Evolutionary conservation across 2,888 invertebrate genomes (phyloP), one percentile per base, ranked within the genome.

Genomic region (Branchellion lobata): DNA sequence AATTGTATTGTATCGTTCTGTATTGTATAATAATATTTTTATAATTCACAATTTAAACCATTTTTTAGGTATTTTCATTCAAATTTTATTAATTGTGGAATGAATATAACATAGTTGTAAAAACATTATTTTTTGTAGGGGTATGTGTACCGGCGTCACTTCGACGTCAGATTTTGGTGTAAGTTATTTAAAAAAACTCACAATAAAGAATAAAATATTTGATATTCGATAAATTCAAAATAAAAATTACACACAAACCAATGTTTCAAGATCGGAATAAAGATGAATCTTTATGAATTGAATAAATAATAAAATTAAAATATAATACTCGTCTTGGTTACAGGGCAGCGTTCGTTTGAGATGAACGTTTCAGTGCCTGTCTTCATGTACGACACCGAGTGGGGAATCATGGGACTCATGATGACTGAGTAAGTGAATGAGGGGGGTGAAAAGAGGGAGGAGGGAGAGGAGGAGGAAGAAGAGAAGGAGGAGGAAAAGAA

Each of bases 291-390:
- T 47, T 18, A 47, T 14, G 47, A n/a, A n/a, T n/a, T 8, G 11
- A 47, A 47, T 47, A 18, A 47, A 47, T 47, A 47, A 47, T 14
- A 47, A 47, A 47, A 47, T 8, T 47, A 8, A 47, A 47, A 47
- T 14, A 18, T 47, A 47, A 47, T 14, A 47, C 8, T 47, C n/a
- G 31, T 8, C 33, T 8, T 34, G 36, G 3, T 8, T 84, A 69
- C 83, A 88, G 88, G 96, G 88, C 95, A 95, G 88, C 95, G 95
- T 0, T 90, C 95, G 83, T 96, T 94, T 86, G 96, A 96, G 92
- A 94, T 95, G 0, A 96, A 96, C 88, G 94, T 97, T 0, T 95
- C 95, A 0, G 95, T 95, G 92, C 94, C 96, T 0, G 93, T 95
- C 0, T 95, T 94, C 87, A 93, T 96, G 89, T 93, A 95, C 87